phyloP scores from a whole-genome alignment of 2,113 vertebrate species.

The Siniperca knerii region DNA sequence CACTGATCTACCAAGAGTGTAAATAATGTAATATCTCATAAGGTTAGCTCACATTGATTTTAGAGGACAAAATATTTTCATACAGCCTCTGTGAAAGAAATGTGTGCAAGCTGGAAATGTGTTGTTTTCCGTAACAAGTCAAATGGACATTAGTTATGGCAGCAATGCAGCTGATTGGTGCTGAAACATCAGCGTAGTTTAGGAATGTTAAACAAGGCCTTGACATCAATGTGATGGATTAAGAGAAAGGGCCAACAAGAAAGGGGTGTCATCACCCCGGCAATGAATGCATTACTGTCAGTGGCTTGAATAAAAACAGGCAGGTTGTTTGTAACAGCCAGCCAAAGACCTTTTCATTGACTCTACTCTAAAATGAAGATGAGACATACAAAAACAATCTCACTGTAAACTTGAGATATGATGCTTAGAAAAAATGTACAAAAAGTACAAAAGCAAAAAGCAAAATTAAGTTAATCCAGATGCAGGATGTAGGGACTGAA shows the following conservation, averaged over 20 bases:
- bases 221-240: conserved; percentile 58
- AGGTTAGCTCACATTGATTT: conserved; percentile 58
- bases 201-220: conserved; percentile 57
- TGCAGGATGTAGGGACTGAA: background rate
- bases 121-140: conserved; percentile 1
- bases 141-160: conserved; percentile 25
- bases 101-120: conserved; percentile 4
- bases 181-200: conserved; percentile 40
- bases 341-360: conserved; percentile 22
- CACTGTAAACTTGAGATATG: background rate
- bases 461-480: conserved; percentile 3
- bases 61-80: conserved; percentile 51
- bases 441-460: background rate
- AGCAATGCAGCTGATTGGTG: conserved; percentile 15
- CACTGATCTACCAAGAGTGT: conserved; percentile 37
- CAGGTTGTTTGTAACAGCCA: conserved; percentile 32
- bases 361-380: background rate
- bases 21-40: conserved; percentile 56
- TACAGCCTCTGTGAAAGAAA: conserved; percentile 14
- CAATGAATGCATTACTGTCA: conserved; percentile 66
- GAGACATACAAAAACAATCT: background rate
- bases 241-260: conserved; percentile 46
- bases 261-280: conserved; percentile 33
- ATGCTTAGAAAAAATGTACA: background rate
- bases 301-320: conserved; percentile 34